A percentile compares a stretch with the other conserved stretches of the same genome.
Evolutionary conservation across 2,113 vertebrate species (phyloP).

Genomic region (Stegastes partitus): DNA sequence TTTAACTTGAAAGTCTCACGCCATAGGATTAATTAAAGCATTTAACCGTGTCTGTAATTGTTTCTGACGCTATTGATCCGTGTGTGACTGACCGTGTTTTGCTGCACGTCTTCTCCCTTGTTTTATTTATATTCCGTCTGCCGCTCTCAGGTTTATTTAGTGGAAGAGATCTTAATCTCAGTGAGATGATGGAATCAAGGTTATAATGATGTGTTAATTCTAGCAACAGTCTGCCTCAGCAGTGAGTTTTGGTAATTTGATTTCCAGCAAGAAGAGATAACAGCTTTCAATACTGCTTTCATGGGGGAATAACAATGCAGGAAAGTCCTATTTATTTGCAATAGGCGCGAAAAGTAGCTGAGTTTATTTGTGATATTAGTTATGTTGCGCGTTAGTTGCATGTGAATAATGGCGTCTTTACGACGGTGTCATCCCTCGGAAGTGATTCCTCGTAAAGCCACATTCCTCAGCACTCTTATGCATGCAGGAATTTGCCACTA

Average conservation of each 20-base stretch:
- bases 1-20: neutral
- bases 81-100: neutral
- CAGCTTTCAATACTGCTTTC: neutral
- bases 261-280: no score
- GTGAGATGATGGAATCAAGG: neutral
- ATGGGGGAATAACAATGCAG: neutral
- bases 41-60: neutral
- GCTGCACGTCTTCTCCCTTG: no score
- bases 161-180: no score
- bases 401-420: neutral
- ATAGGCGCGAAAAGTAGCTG: no score
- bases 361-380: neutral
- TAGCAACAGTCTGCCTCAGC: neutral
- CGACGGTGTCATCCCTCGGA: neutral
- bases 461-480: conserved; percentile 2
- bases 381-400: neutral
- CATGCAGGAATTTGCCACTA: conserved; percentile 34
- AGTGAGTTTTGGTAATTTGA: no score
- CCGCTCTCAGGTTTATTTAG: neutral
- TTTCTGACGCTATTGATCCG: neutral
- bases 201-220: neutral
- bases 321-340: neutral
- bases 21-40: neutral
- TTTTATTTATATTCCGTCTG: neutral
- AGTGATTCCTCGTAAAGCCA: neutral